Base-by-base conservation (phyloP, 2,113 vertebrate genomes). In the Eira barbara region DNA sequence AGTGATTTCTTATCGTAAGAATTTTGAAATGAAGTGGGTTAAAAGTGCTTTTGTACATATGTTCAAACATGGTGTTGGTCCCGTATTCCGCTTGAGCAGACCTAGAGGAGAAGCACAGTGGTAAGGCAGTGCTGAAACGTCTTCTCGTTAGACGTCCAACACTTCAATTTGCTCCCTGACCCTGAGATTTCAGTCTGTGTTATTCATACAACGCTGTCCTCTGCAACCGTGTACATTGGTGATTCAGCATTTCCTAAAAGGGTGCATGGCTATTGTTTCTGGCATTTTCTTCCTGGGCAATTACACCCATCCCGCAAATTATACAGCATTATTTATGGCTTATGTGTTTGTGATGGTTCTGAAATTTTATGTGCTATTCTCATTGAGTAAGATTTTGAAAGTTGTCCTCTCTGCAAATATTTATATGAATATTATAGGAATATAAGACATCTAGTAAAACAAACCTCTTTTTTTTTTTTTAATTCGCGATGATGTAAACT, bases 401-500 rank as follows among this genome's bases (percentile, higher is more conserved):
- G 17, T 61, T 84, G 83, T 92, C 20, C 36, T 61, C 29, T 87
- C 71, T 82, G 71, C 25, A 74, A 91, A 95, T 93, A 94, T 89
- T 89, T 94, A 81, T 87, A 36, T 55, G 55, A 73, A 45, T 83
- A 87, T 57, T 73, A 52, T 84, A 34, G 23, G n/a, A 93, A 47
- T 95, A 67, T 34, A 47, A 96, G n/a, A 21, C 89, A 63, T 83
- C 12, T n/a, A 82, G 47, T 31, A 59, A 69, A 96, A 84, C 34
- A 63, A 74, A 83, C 39, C 14, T 36, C 67, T 91, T 45, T 71
- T n/a, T 13, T 92, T 45, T 69, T n/a, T 2, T 69, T n/a, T 2
- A 49, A 76, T 65, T 94, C 15, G 89, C 1, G 57, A 27, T 80
- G 95, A 81, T 20, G 76, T 87, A 92, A 94, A 80, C 45, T 63